A percentile compares a stretch with the other conserved stretches of the same genome.
phyloP scores from a whole-genome alignment of 2,888 invertebrate species.

The Eubasilissa splendida region DNA sequence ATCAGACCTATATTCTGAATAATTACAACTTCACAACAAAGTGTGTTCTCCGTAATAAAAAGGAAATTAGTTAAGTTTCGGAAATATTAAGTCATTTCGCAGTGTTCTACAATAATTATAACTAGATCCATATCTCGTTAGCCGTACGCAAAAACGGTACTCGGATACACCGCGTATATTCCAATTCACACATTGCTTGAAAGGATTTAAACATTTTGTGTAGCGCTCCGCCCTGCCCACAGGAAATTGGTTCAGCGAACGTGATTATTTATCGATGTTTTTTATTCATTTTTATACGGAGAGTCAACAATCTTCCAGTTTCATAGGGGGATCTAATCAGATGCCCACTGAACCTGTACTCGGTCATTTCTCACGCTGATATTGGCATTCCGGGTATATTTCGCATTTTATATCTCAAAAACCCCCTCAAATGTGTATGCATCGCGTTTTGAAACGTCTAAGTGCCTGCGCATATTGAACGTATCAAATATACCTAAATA shows the following conservation, averaged over 20 bases:
- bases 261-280: constrained; percentile 24
- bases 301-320: constrained; percentile 13
- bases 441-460: too few relatives aligned
- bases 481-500: too few relatives aligned
- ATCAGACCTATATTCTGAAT: too few relatives aligned
- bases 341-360: background rate
- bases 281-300: constrained; percentile 12
- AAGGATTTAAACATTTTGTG: constrained; percentile 14
- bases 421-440: too few relatives aligned
- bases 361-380: constrained; percentile 12
- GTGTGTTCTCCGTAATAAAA: too few relatives aligned
- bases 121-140: background rate
- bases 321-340: constrained; percentile 7
- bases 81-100: too few relatives aligned
- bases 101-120: too few relatives aligned
- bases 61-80: too few relatives aligned
- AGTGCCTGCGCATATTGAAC: too few relatives aligned
- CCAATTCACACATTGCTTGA: constrained; percentile 17
- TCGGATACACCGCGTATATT: background rate
- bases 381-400: background rate
- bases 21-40: too few relatives aligned
- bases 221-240: constrained; percentile 37
- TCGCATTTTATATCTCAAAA: too few relatives aligned
- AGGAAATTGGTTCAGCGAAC: constrained; percentile 53
- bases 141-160: constrained; percentile 21